A percentile compares a stretch with the other conserved stretches of the same genome.
phyloP scores from a whole-genome alignment of 2,113 vertebrate species.

The Promerops cafer region DNA sequence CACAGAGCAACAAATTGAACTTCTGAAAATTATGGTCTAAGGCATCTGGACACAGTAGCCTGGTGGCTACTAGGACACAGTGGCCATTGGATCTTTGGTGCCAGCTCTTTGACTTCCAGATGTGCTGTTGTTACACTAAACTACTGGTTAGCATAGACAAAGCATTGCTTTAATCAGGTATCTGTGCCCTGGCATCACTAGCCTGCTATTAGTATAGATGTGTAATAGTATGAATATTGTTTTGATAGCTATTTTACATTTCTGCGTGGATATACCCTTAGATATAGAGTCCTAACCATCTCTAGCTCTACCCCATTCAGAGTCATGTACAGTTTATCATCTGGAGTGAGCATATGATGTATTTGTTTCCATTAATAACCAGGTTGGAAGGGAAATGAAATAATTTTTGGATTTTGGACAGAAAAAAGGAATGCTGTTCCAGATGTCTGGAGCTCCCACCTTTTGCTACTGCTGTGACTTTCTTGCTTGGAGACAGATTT shows the following conservation, averaged over 20 bases:
- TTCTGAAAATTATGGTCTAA: neutral
- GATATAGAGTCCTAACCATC: neutral
- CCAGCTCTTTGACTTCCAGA: neutral
- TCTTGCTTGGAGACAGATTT: slow-evolving; percentile 1
- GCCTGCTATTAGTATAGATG: neutral
- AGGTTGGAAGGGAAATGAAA: neutral
- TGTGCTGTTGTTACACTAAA: neutral
- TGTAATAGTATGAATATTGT: neutral
- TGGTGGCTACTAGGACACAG: no score
- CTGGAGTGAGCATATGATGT: neutral
- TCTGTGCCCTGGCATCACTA: neutral
- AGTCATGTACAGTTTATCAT: neutral
- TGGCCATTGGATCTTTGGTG: neutral
- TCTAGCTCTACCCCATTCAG: neutral
- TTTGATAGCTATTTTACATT: neutral
- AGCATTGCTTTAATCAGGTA: neutral
- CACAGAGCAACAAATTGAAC: neutral
- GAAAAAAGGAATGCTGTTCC: neutral
- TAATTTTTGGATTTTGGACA: neutral
- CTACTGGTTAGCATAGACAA: neutral
- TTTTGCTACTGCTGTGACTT: neutral
- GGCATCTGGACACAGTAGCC: neutral
- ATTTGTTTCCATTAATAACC: neutral
- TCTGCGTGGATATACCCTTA: neutral
- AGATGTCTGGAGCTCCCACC: neutral